Evolutionary conservation across 2,113 vertebrate species (phyloP), one percentile per base, ranked within the genome.

Genomic region (Corythaeola cristata): DNA sequence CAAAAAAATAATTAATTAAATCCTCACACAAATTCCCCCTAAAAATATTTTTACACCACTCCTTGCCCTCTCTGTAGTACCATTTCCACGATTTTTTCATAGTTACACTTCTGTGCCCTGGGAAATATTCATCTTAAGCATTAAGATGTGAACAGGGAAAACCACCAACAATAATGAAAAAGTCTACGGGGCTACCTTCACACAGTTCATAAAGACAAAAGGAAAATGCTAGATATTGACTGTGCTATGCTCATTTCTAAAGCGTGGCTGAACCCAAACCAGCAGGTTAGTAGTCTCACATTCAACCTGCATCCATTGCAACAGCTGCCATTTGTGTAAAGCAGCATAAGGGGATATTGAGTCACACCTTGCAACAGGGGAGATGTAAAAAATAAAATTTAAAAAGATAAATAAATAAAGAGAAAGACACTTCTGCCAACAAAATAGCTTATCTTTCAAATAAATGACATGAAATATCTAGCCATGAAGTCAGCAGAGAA

Each of bases 1-100:
- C 2, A 19, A 28, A 27, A 68, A 27, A 52, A 33, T 26, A 49
- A 64, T 41, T 11, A 44, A 52, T 23, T 1, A 71, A 66, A 56
- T 47, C 28, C 10, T 47, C 49, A 32, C 8, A 15, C 5, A 24
- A 1, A 0, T 9, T 0, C 8, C 8, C 5, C 11, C 2, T 8
- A 35, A 37, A 58, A 78, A 56, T 11, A 26, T 9, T 91, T 87
- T 81, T 16, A 16, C 5, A 16, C 7, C 60, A 26, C 9, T 49
- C 39, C 56, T 58, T 28, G 49, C 16, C 12, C 10, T 8, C 41
- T 81, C 33, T 30, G 35, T 19, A 47, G 17, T 41, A 26, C 4
- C 23, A 33, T 0, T 0, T 18, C 28, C 20, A 15, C 18, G 10
- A 39, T 60, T n/a, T 92, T 79, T 50, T 55, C n/a, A 45, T 3